Base-by-base conservation (phyloP, 2,888 invertebrate genomes). In the Andrena dorsata region DNA sequence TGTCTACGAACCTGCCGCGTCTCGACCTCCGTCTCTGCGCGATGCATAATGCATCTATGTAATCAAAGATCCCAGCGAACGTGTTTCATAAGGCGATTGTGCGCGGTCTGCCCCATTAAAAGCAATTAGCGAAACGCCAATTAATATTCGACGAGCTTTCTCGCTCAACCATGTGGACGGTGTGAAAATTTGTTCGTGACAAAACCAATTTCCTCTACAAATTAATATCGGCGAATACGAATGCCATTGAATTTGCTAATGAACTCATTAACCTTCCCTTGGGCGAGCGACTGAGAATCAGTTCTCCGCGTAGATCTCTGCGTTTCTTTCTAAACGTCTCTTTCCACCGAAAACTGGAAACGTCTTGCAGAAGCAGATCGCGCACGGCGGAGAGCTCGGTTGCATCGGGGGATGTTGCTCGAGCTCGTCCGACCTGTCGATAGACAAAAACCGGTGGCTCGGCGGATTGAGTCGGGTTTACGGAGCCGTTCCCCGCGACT, bases 311-410 rank as follows among this genome's bases (percentile, higher is more conserved):
- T 6, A 28, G n/a, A 51, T 13, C 23, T 56, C 53, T 7, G 1
- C 8, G 32, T 32, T 10, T 16, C 23, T 23, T 8, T 4, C 2
- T 23, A 28, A 30, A 16, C 3, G 7, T 35, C n/a, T 26, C 16
- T 8, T 30, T 71, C 10, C 23, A 16, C 6, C 4, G 41, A 13
- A 4, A 4, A 13, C 6, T 20, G 47, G 23, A 10, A 64, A 32
- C 51, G 5, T 35, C 41, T 51, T 26, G 16, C 20, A 10, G 13
- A 7, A 32, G 32, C 60, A 30, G 16, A 10, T 82, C 61, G 26
- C 60, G 76, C 73, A 69, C 26, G 69, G 73, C 32, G 65, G 69
- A 71, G 63, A 71, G 63, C 35, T 56, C 68, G 63, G n/a, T 58
- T 51, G 41, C 68, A 20, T 61, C 65, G 71, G 47, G 47, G 64